Evolutionary conservation across 2,797 vertebrate species (phyloP).

Genomic region (Malacoraja senta): DNA sequence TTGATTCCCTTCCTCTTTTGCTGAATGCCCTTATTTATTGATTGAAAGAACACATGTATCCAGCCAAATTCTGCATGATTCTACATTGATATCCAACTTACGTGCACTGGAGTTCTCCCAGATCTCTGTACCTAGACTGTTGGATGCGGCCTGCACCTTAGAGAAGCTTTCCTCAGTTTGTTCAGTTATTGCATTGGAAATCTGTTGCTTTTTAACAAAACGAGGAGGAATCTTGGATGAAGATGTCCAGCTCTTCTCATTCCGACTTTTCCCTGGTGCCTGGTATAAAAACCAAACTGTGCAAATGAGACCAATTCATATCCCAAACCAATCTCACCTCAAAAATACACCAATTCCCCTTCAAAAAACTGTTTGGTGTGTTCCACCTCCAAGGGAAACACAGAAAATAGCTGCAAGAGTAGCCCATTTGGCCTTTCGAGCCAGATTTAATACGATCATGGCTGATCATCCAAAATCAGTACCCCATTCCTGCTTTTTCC

Average conservation of each 20-base stretch:
- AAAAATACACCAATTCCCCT: not conserved
- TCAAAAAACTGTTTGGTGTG: not conserved
- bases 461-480: too few species aligned
- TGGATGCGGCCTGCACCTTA: constrained; percentile 78
- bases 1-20: too few species aligned
- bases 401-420: too few species aligned
- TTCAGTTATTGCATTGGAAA: not conserved
- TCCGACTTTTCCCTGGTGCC: constrained; percentile 68
- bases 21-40: too few species aligned
- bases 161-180: constrained; percentile 57
- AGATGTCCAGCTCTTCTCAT: constrained; percentile 57
- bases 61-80: not conserved
- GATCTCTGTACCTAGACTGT: constrained; percentile 89
- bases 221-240: constrained; percentile 90
- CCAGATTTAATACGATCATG: too few species aligned
- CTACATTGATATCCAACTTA: constrained; percentile 44
- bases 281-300: constrained; percentile 44
- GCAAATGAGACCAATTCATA: not conserved
- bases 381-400: not conserved
- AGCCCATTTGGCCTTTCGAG: too few species aligned
- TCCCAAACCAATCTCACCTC: not conserved
- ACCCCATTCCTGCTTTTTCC: too few species aligned
- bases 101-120: constrained; percentile 92
- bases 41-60: too few species aligned
- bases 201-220: constrained; percentile 85